Evolutionary conservation across 2,888 invertebrate species (phyloP), one percentile per base, ranked within the genome.

Genomic region (Drosophila borealis): DNA sequence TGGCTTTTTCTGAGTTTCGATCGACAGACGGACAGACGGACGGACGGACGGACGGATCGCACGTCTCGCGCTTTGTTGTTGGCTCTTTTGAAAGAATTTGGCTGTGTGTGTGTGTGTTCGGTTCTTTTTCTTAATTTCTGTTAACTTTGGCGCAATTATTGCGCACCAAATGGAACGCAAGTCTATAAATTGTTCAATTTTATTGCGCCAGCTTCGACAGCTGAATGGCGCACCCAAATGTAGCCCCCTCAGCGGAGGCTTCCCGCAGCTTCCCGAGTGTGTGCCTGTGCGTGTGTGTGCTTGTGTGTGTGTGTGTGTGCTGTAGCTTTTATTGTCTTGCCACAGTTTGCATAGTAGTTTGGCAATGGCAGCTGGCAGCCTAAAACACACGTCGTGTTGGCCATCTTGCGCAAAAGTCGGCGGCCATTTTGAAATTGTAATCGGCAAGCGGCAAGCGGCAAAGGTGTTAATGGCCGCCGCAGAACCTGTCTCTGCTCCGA

Each of bases 181-280:
- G 88, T 78, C 87, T 71, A 90, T 89, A 89, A 89, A 89, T 90
- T 86, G 79, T 89, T 81, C 80, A 67, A 88, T 90, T 89, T 89
- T 90, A 89, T 90, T 90, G 79, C 86, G 86, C 88, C 79, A 83
- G 89, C 89, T 79, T 86, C 90, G 90, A 89, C 89, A 89, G 89
- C 84, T 89, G 87, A 89, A 90, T 89, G 88, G 90, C 84, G 81
- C 75, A 69, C 53, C 25, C 41, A 21, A 71, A 56, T 54, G 69
- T n/a, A n/a, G n/a, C 42, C 60, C 25, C 50, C 14, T 14, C 55
- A 9, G 48, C 36, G 60, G 64, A 54, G 54, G 62, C 65, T 59
- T 60, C 66, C 45, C 48, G 14, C 42, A 42, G 48, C 36, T 4
- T 10, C 11, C 9, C 13, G 14, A 39, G 9, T 49, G 17, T 62